A percentile compares a stretch with the other conserved stretches of the same genome.
Conservation (phyloP, 2,888 invertebrate species). For the Branchipolynoe longqiensis region DNA sequence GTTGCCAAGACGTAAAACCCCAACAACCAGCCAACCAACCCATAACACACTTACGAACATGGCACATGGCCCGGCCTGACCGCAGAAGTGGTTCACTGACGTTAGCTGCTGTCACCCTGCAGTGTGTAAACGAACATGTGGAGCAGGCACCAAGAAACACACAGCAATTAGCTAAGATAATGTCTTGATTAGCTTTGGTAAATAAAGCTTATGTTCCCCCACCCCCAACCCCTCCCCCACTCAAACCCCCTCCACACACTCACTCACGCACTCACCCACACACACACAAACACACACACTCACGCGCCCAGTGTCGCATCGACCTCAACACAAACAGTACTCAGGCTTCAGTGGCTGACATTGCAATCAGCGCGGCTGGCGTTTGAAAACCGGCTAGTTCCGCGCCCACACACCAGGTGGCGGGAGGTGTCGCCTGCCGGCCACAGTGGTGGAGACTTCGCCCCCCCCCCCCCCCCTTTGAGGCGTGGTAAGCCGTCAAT, state of each 20-base stretch:
- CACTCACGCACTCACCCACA: too few species aligned
- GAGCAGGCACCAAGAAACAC: constrained; percentile 21
- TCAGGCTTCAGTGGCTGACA: neutral
- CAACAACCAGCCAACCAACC: too few species aligned
- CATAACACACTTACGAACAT: too few species aligned
- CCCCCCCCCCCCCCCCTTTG: too few species aligned
- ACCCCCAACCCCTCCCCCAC: too few species aligned
- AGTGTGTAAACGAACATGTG: constrained; percentile 34
- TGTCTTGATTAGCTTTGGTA: constrained; percentile 16
- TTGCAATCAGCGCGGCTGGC: constrained; percentile 32
- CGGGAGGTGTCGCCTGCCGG: neutral
- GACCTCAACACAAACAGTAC: constrained; percentile 7
- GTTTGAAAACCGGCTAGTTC: constrained; percentile 3
- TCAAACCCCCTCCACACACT: too few species aligned
- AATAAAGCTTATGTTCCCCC: too few species aligned
- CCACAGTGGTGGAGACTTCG: neutral
- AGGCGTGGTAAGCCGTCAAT: constrained; percentile 10
- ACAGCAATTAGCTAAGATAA: constrained; percentile 45
- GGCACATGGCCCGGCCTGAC: too few species aligned
- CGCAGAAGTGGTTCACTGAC: too few species aligned
- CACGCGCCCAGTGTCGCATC: constrained; percentile 12
- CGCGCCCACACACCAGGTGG: constrained; percentile 21
- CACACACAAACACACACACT: too few species aligned
- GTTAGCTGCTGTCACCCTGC: too few species aligned
- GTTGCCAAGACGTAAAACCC: too few species aligned